A percentile compares a stretch with the other conserved stretches of the same genome.
phyloP scores from a whole-genome alignment of 2,888 invertebrate species.

The Perizoma flavofasciatum region DNA sequence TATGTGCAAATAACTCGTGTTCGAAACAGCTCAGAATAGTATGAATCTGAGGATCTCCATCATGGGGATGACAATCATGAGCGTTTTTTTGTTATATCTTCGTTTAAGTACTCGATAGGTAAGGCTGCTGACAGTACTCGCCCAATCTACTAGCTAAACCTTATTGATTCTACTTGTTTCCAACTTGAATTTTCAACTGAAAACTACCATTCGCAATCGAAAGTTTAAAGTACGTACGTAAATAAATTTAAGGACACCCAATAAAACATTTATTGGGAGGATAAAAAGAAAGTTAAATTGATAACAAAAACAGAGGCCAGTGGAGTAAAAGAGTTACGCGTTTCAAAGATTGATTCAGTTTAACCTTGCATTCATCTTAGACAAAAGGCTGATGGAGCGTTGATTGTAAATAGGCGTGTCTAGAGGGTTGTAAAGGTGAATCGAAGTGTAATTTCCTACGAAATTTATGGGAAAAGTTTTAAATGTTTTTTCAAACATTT shows the following conservation, averaged over 20 bases:
- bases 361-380: conserved; percentile 13
- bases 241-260: conserved; percentile 52
- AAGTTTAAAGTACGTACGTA: conserved; percentile 44
- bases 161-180: conserved; percentile 40
- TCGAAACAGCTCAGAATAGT: too few relatives aligned
- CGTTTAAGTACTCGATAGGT: too few relatives aligned
- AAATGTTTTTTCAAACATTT: too few relatives aligned
- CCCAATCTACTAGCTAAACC: conserved; percentile 14
- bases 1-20: too few relatives aligned
- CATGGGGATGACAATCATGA: too few relatives aligned
- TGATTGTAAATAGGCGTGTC: background rate
- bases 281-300: conserved; percentile 51
- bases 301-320: conserved; percentile 35
- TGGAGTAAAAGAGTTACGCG: conserved; percentile 47
- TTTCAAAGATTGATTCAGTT: conserved; percentile 46
- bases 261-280: conserved; percentile 60
- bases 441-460: too few relatives aligned
- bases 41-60: too few relatives aligned
- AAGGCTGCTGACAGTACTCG: too few relatives aligned
- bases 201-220: conserved; percentile 45
- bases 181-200: conserved; percentile 33
- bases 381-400: background rate
- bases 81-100: too few relatives aligned
- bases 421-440: too few relatives aligned
- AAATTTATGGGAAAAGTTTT: too few relatives aligned